A percentile compares a stretch with the other conserved stretches of the same genome.
phyloP scores from a whole-genome alignment of 2,113 vertebrate genomes.

The Pteropus alecto region DNA sequence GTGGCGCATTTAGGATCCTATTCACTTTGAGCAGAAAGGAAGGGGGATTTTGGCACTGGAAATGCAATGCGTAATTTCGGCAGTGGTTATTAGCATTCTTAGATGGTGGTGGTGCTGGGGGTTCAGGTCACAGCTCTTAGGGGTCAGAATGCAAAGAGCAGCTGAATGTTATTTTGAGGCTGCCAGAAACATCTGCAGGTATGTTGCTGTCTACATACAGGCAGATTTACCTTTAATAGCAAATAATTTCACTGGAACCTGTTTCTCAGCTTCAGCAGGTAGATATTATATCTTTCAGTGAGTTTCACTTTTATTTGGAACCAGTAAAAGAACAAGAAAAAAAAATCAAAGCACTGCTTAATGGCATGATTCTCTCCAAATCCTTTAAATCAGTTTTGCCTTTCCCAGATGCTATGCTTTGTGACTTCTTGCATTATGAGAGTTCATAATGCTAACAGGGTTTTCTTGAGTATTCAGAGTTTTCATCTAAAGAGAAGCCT shows the following conservation, averaged over 20 bases:
- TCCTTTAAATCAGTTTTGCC: conserved; percentile 43
- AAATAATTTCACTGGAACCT: conserved; percentile 18
- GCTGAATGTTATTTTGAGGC: conserved; percentile 56
- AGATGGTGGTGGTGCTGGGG: neutral
- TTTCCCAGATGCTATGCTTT: conserved; percentile 18
- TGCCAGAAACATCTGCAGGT: conserved; percentile 47
- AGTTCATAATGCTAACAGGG: neutral
- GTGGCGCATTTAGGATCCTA: conserved; percentile 68
- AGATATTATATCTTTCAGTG: conserved; percentile 42
- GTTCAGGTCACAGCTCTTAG: conserved; percentile 29
- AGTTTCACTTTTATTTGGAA: conserved; percentile 58
- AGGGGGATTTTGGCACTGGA: conserved; percentile 44
- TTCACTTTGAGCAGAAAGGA: conserved; percentile 70
- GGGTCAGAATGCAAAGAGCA: conserved; percentile 35
- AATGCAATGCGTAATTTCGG: conserved; percentile 50
- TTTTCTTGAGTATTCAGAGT: conserved; percentile 1
- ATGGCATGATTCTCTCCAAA: conserved; percentile 15
- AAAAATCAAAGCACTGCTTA: conserved; percentile 9
- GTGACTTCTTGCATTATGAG: conserved; percentile 15
- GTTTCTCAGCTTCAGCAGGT: conserved; percentile 46
- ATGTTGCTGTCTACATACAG: neutral
- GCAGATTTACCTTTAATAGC: conserved; percentile 52
- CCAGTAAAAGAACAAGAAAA: conserved; percentile 36
- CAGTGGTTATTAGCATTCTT: conserved; percentile 69
- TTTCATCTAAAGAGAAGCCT: conserved; percentile 24